Evolutionary conservation across 2,888 invertebrate genomes (phyloP), one percentile per base, ranked within the genome.

Genomic region (Metellina segmentata): DNA sequence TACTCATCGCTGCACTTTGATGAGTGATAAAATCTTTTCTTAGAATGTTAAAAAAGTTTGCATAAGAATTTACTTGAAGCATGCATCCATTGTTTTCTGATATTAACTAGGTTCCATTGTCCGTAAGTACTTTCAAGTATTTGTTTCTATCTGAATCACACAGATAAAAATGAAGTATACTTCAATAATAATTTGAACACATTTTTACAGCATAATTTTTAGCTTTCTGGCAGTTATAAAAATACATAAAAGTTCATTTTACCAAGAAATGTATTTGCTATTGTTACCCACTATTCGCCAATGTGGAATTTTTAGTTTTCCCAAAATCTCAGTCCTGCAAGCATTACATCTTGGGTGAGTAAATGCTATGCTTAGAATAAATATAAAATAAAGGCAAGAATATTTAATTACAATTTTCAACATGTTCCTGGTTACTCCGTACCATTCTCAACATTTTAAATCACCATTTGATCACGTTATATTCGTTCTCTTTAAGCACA

Each of bases 401-500:
- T 16, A 61, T 61, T 11, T 61, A 16, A 61, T 16, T 16, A 61
- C 1, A 16, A 5, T 61, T 16, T 61, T 16, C 11, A 61, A 16
- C 16, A 5, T 16, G 5, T 11, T 61, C 61, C 61, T 61, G 61
- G 7, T 9, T 61, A 16, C 5, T 61, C 61, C 16, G 13, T 61
- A 16, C 9, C 16, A 11, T 61, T 9, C 11, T 9, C 13, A 1
- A 8, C 61, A 11, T 61, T 61, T 61, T 16, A 61, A 11, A 5
- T 61, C 61, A 19, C 6, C 16, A 53, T 7, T 61, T 85, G 61
- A 83, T 91, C 91, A 91, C 71, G 91, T 91, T 9, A 87, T 78
- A 34, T 16, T 81, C 6, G 93, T 93, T 51, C 93, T 93, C 85
- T 93, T 94, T 7, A 94, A 78, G 78, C 94, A 94, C 72, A 94